Percentiles rank a stretch among this genome's conserved stretches.
phyloP scores from a whole-genome alignment of 2,888 invertebrate genomes.

The Entomobrya proxima region DNA sequence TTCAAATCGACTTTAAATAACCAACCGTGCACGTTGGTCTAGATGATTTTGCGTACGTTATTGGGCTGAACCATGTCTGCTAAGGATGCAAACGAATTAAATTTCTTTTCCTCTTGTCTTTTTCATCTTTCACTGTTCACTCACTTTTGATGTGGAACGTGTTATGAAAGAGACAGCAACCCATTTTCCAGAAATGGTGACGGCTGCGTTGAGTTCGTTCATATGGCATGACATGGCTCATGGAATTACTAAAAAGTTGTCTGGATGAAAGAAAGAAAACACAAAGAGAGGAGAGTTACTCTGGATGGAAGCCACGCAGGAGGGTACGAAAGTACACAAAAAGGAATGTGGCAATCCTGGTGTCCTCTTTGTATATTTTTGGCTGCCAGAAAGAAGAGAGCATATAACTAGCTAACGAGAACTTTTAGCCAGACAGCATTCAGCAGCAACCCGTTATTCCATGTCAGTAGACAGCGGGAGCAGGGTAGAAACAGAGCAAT shows the following conservation, averaged over 20 bases:
- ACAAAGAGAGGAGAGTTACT: slow-evolving; percentile 1
- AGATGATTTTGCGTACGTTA: neutral
- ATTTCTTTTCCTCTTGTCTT: slow-evolving; percentile 4
- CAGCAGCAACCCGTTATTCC: slow-evolving; percentile 35
- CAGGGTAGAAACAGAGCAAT: slow-evolving; percentile 1
- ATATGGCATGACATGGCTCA: slow-evolving; percentile 27
- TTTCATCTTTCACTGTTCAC: neutral
- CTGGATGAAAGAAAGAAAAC: slow-evolving; percentile 10
- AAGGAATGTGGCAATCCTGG: slow-evolving; percentile 4
- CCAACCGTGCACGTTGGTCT: too few species aligned
- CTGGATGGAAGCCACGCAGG: neutral
- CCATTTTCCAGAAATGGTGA: slow-evolving; percentile 46
- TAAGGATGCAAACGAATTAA: neutral
- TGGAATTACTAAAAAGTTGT: slow-evolving; percentile 14
- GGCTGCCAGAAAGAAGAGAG: neutral
- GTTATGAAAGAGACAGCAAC: slow-evolving; percentile 38
- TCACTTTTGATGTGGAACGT: slow-evolving; percentile 9
- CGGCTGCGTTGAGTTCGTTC: slow-evolving; percentile 30
- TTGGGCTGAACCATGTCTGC: too few species aligned
- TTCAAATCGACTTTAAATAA: too few species aligned
- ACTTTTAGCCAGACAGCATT: neutral
- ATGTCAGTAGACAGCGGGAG: slow-evolving; percentile 35
- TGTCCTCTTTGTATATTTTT: neutral
- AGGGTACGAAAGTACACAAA: neutral
- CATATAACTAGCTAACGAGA: neutral